Percentiles rank a stretch among this genome's conserved stretches.
Conservation (phyloP, 2,888 invertebrate genomes). For the Pemphredon lugubris region DNA sequence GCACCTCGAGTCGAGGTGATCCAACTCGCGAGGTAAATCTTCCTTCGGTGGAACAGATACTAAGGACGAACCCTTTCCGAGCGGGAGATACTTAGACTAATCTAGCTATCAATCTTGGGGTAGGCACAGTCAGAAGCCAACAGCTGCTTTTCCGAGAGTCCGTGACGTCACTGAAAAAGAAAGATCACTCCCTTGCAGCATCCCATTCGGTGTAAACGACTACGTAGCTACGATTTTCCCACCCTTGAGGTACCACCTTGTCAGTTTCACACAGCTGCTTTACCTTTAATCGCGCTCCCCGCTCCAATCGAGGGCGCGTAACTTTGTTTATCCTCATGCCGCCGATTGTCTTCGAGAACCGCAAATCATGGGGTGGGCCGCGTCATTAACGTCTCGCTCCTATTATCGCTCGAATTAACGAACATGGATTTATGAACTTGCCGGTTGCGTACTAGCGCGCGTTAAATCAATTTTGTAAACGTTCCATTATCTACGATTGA, state of each 20-base stretch:
- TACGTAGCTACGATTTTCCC: conserved; percentile 60
- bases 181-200: conserved; percentile 73
- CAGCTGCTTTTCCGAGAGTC: conserved; percentile 70
- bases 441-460: background rate
- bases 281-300: conserved; percentile 47
- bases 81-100: conserved; percentile 72
- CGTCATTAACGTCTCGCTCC: background rate
- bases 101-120: conserved; percentile 78
- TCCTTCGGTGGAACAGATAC: conserved; percentile 34
- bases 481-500: too few relatives aligned
- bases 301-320: conserved; percentile 33
- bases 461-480: too few relatives aligned
- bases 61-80: conserved; percentile 58
- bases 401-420: background rate
- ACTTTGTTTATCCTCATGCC: conserved; percentile 33
- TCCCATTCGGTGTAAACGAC: conserved; percentile 64
- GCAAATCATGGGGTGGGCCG: background rate
- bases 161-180: conserved; percentile 65
- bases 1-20: conserved; percentile 28
- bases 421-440: conserved; percentile 4
- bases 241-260: conserved; percentile 60
- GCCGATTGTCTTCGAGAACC: conserved; percentile 31
- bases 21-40: conserved; percentile 34
- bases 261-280: conserved; percentile 57
- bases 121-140: conserved; percentile 72